Base-by-base conservation (phyloP, 2,888 invertebrate genomes). In the Eumerus sabulonum region DNA sequence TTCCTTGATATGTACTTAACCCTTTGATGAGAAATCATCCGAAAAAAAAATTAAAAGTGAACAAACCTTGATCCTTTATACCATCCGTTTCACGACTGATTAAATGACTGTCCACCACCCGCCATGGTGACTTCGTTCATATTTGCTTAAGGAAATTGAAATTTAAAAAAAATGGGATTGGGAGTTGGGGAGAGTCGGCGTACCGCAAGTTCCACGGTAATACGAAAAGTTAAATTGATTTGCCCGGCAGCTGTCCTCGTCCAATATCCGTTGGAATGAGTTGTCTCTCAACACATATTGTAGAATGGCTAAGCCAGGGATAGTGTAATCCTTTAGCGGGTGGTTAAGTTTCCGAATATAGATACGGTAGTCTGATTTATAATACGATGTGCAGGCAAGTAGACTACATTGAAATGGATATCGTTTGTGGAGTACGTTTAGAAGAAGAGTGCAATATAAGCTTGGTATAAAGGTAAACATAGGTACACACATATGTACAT, bases 141-240 rank as follows among this genome's bases (percentile, higher is more conserved):
- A 38, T 53, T 38, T 17, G n/a, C 53, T 53, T 18, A 14, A 11
- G 27, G 16, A 59, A 48, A 57, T 42, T 56, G n/a, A 40, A 53
- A 40, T 62, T 48, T 9, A 56, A n/a, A 56, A 48, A 47, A 54
- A 18, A 13, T 1, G n/a, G 47, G 27, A 19, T 11, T 1, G 17
- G 16, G 1, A 48, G 47, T 1, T 13, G 40, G 27, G 44, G 50
- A 44, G 17, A 2, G 40, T 11, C 18, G 11, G 14, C 42, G 13
- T 14, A 18, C 9, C 9, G 9, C 59, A 51, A 51, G 45, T 57
- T 56, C 4, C 12, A 38, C 17, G 44, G 42, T 17, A 47, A 66
- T 73, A 19, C 47, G 42, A 50, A 60, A 73, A 67, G 53, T 73
- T 54, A 67, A 67, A 73, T 67, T 73, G 67, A 67, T 67, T 73